These are phyloP conservation scores for Craterocephalus amniculus DNA, from an alignment of 2,797 vertebrate species.

Conservation along the genomic window DNA sequence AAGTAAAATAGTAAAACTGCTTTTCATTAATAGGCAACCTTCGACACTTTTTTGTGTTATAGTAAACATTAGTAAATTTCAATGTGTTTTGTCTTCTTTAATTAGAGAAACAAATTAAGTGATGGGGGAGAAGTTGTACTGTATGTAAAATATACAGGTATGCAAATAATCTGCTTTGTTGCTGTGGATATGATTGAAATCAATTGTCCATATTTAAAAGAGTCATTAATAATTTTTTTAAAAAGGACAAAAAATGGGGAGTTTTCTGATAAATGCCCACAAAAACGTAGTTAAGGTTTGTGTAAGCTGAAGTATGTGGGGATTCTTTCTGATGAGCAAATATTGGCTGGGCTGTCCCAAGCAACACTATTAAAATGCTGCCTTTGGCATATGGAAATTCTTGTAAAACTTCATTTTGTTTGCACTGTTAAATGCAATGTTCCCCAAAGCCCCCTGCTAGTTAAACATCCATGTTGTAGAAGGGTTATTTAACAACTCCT, in stretches of 20 bases:
- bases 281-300: neutral
- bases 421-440: slow-evolving; percentile 5
- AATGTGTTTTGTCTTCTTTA: neutral
- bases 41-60: neutral
- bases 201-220: neutral
- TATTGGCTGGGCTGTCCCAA: slow-evolving; percentile 1
- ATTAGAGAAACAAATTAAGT: too few species aligned
- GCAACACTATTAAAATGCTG: slow-evolving; percentile 13
- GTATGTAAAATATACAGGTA: neutral
- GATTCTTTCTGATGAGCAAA: slow-evolving; percentile 10
- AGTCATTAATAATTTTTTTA: too few species aligned
- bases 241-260: neutral
- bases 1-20: neutral
- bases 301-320: neutral
- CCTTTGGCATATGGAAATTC: slow-evolving; percentile 1
- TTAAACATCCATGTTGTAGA: slow-evolving; percentile 33
- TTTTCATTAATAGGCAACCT: neutral
- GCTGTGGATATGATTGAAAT: neutral
- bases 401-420: slow-evolving; percentile 51
- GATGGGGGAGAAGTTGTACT: neutral
- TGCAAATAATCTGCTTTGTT: neutral
- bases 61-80: neutral
- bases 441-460: slow-evolving; percentile 2
- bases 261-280: neutral
- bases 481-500: slow-evolving; percentile 29